Base-by-base conservation (phyloP, 2,113 vertebrate species). In the Stigmatopora nigra region DNA sequence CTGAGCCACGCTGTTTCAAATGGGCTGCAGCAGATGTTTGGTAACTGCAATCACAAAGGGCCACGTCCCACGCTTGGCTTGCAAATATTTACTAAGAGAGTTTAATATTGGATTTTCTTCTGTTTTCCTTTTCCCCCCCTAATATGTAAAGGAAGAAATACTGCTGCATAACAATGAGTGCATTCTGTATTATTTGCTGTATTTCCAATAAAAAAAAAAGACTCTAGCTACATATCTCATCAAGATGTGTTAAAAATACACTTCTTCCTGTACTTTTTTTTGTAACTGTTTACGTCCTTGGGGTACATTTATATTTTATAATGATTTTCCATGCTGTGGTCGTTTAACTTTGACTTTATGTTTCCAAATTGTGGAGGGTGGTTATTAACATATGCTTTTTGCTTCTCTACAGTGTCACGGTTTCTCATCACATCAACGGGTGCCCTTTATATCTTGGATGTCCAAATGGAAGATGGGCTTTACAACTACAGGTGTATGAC, bases 401-500 rank as follows among this genome's bases (percentile, higher is more conserved):
- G 0, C 77, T 35, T 61, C 0, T 76, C 77, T 69, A 13, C 69
- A 99, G 96, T 95, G 95, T 93, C 94, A 89, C 94, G 97, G 93
- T 99, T 97, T 93, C 93, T 95, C 92, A 95, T 99, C 89, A 96
- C 96, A 86, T 94, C 96, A 91, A 96, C 93, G 84, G 97, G 97
- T 91, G 95, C 96, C 90, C 94, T 99, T 92, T 99, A 99, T 93
- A 98, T 99, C 91, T 90, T 95, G 92, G 96, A 98, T 73, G 96
- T 97, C 89, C 95, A 99, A 91, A 98, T 96, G 73, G 97, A 99
- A 81, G 97, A 99, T 1, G 97, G 96, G 55, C 90, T 99, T 85
- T 98, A 97, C 90, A 98, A 98, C 89, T 99, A 98, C 89, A 93
- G 97, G 84, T 99, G 97, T 72, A 91, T 96, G 88, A 99, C 96